phyloP scores from a whole-genome alignment of 2,888 invertebrate species.

The Lamellibrachia satsuma region DNA sequence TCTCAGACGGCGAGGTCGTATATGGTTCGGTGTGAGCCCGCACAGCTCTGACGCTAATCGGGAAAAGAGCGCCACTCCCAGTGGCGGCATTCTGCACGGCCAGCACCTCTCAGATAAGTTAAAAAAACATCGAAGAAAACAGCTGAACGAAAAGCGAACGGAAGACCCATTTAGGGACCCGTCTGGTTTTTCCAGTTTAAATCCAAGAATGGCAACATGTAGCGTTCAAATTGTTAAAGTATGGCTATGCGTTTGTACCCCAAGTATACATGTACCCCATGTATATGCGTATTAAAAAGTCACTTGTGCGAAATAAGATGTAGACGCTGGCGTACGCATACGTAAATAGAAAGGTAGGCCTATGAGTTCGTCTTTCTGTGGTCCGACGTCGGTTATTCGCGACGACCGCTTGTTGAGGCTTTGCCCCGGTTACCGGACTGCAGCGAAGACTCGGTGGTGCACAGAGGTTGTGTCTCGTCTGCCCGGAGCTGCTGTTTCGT shows the following conservation, averaged over 20 bases:
- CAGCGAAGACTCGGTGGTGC: background rate
- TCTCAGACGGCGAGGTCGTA: background rate
- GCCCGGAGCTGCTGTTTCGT: background rate
- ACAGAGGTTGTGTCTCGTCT: background rate
- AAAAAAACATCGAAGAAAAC: background rate
- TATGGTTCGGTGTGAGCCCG: conserved; percentile 8
- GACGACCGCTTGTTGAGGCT: background rate
- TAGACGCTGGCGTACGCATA: too few relatives aligned
- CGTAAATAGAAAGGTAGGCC: background rate
- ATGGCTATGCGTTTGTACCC: too few relatives aligned
- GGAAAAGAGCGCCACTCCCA: background rate
- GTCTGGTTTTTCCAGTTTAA: background rate
- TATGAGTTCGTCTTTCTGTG: background rate
- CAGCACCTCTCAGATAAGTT: background rate
- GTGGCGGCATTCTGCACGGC: background rate
- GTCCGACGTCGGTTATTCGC: background rate
- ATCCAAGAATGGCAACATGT: background rate
- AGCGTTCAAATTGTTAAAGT: background rate
- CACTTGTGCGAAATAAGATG: too few relatives aligned
- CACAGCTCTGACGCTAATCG: background rate
- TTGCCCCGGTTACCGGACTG: background rate
- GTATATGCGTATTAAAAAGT: too few relatives aligned
- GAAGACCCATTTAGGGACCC: background rate
- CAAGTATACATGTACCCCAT: too few relatives aligned
- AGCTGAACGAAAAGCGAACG: background rate